Base-by-base conservation (phyloP, 2,797 vertebrate species). In the Acrossocheilus wenchowensis region DNA sequence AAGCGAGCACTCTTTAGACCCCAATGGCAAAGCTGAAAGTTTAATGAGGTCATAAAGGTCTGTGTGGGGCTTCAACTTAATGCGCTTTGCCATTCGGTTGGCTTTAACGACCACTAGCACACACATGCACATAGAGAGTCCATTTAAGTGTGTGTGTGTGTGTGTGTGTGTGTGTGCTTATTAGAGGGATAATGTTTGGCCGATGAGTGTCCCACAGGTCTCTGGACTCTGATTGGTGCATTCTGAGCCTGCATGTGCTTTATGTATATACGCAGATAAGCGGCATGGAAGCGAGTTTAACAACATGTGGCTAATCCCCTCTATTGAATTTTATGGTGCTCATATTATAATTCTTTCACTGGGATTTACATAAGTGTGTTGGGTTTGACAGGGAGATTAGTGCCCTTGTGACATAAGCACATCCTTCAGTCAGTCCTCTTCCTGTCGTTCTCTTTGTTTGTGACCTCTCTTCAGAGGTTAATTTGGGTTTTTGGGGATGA, bases 31-130 rank as follows among this genome's bases (percentile, higher is more conserved):
- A 86, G 72, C 80, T 88, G 83, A 81, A 86, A 86, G 89, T 89
- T 91, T 90, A 90, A 88, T 92, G 90, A 91, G 90, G 88, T 90
- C 89, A 87, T 93, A 92, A 92, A 92, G 90, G 91, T 89, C 86
- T 92, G 87, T 88, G 83, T 82, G 71, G 81, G 17, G 88, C 90
- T 90, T 89, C 57, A 83, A 92, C 88, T 92, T 90, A 91, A 93
- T 89, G 91, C 74, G 86, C 87, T 92, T 90, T 83, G 88, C 87
- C 88, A 87, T 88, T 90, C 87, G 81, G 60, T 71, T 62, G 89
- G 50, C 75, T 88, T 79, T 91, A 90, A 91, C 68, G 64, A 82
- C 39, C 75, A 48, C 68, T 45, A 62, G 71, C 41, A 43, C 82
- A 26, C 3, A 34, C 23, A 21, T 8, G 7, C 11, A 72, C 45